phyloP scores from a whole-genome alignment of 2,888 invertebrate genomes.

The Dicroscelio sp. region DNA sequence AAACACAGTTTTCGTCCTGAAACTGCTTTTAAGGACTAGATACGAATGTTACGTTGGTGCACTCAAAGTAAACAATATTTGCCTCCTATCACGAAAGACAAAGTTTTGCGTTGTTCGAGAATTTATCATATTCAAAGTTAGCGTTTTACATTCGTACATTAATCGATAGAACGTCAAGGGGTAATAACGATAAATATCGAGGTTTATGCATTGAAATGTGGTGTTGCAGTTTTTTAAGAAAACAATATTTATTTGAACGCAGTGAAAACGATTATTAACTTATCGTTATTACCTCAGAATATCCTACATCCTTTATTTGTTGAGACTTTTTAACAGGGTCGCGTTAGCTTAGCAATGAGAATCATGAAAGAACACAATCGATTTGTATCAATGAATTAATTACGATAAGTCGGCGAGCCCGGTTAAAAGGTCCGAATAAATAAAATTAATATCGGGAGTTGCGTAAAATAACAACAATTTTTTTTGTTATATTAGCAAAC shows the following conservation, averaged over 20 bases:
- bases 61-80: slow-evolving; percentile 68
- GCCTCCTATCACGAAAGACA: slow-evolving; percentile 59
- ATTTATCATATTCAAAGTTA: slow-evolving; percentile 62
- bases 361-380: background rate
- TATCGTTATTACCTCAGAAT: slow-evolving; percentile 60
- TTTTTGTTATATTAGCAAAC: slow-evolving; percentile 64
- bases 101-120: slow-evolving; percentile 71
- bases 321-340: slow-evolving; percentile 36
- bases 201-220: slow-evolving; percentile 4
- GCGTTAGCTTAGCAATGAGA: background rate
- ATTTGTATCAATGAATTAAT: too few relatives aligned
- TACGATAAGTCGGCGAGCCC: background rate
- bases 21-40: slow-evolving; percentile 52
- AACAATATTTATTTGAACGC: slow-evolving; percentile 45
- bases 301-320: slow-evolving; percentile 52
- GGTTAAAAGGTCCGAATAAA: slow-evolving; percentile 37
- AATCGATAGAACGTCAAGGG: slow-evolving; percentile 48
- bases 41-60: slow-evolving; percentile 63
- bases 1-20: slow-evolving; percentile 25
- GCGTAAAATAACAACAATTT: slow-evolving; percentile 65
- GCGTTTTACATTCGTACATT: slow-evolving; percentile 65
- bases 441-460: slow-evolving; percentile 44
- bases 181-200: slow-evolving; percentile 55
- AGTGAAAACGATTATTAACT: slow-evolving; percentile 21
- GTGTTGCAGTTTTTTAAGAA: slow-evolving; percentile 33